Conservation (phyloP, 2,888 invertebrate genomes). For the Stratiomys singularior region DNA sequence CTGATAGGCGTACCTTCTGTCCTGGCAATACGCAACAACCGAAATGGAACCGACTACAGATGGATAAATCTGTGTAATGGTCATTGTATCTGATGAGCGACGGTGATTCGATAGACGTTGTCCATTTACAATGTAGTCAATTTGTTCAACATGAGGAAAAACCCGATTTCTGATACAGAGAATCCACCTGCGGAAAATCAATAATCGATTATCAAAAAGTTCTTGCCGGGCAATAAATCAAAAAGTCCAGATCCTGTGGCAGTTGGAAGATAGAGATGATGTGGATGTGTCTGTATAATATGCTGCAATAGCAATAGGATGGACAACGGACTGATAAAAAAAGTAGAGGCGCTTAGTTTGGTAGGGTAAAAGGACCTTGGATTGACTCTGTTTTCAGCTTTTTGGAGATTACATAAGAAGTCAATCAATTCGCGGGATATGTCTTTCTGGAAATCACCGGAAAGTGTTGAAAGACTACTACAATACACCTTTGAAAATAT, state of each 20-base stretch:
- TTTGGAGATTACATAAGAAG: too few species aligned
- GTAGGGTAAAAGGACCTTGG: neutral
- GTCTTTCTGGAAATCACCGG: too few species aligned
- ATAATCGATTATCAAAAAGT: conserved; percentile 53
- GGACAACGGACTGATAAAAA: neutral
- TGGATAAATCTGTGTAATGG: conserved; percentile 41
- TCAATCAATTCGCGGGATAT: too few species aligned
- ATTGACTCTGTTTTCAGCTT: too few species aligned
- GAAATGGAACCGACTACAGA: conserved; percentile 1
- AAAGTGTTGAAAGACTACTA: too few species aligned
- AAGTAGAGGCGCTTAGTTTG: neutral
- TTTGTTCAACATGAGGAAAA: conserved; percentile 50
- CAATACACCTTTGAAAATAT: too few species aligned
- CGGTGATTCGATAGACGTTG: conserved; percentile 36
- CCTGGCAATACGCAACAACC: neutral
- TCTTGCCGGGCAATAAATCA: conserved; percentile 52
- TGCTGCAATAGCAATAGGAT: conserved; percentile 16
- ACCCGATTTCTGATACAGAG: conserved; percentile 23
- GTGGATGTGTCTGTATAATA: conserved; percentile 26
- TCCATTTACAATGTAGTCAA: conserved; percentile 49
- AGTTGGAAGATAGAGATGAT: conserved; percentile 12
- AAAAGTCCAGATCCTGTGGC: conserved; percentile 46
- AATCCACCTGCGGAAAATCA: conserved; percentile 53
- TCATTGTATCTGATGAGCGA: conserved; percentile 34
- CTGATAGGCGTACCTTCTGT: conserved; percentile 44